These are phyloP conservation scores for Callimorpha dominula DNA, from an alignment of 2,888 invertebrate genomes.

Conservation along the genomic window DNA sequence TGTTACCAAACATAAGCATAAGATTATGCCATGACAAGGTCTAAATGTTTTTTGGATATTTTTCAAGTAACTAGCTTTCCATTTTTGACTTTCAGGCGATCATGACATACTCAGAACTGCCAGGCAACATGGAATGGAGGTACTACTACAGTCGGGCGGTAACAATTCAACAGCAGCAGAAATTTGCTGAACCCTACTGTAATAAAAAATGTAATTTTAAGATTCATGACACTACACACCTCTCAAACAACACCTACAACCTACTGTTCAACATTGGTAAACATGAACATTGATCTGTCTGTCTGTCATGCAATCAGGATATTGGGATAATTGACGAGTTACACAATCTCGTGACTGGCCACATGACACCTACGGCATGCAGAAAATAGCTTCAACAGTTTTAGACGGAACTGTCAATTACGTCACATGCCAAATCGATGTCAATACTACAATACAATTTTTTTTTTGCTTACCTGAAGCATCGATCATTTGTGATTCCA, in stretches of 20 bases:
- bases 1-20: too few relatives aligned
- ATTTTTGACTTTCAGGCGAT: too few relatives aligned
- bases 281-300: neutral
- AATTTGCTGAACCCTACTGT: too few relatives aligned
- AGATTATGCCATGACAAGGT: too few relatives aligned
- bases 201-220: neutral
- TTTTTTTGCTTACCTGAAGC: neutral
- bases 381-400: neutral
- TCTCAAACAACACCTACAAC: too few relatives aligned
- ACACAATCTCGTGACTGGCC: neutral
- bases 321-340: neutral
- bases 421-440: neutral
- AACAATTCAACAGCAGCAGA: too few relatives aligned
- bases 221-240: neutral
- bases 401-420: conserved; percentile 11
- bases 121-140: too few relatives aligned
- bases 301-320: neutral
- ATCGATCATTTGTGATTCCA: too few relatives aligned
- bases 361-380: neutral
- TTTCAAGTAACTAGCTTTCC: too few relatives aligned
- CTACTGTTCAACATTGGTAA: neutral
- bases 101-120: too few relatives aligned
- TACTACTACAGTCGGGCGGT: too few relatives aligned
- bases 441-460: neutral
- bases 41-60: too few relatives aligned